A percentile compares a stretch with the other conserved stretches of the same genome.
phyloP scores from a whole-genome alignment of 2,888 invertebrate genomes.

The Deilephila elpenor region DNA sequence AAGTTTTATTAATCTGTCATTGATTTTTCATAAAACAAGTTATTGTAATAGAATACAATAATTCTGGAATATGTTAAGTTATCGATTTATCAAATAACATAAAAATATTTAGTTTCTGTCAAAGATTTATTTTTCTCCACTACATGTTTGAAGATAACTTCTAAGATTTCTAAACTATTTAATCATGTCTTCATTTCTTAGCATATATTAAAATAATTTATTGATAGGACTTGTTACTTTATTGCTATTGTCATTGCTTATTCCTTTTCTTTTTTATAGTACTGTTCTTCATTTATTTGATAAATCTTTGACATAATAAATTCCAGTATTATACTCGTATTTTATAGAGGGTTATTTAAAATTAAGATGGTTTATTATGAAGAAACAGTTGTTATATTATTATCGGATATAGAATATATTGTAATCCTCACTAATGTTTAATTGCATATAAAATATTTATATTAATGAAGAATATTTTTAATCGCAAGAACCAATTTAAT shows the following conservation, averaged over 20 bases:
- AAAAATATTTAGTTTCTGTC: too few species aligned
- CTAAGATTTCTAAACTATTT: too few species aligned
- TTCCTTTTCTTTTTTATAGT: too few species aligned
- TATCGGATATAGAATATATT: not conserved
- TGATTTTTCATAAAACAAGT: not conserved
- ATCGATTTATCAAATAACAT: not conserved
- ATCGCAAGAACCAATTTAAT: constrained; percentile 2
- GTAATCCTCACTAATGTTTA: not conserved
- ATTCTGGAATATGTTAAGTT: not conserved
- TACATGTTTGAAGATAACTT: too few species aligned
- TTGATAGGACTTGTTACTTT: not conserved
- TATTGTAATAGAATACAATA: not conserved
- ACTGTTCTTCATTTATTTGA: too few species aligned
- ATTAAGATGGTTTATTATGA: not conserved
- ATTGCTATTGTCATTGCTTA: too few species aligned
- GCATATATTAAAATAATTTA: not conserved
- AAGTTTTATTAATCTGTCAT: not conserved
- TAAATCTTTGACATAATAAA: not conserved
- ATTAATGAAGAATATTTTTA: not conserved
- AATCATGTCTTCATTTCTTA: not conserved
- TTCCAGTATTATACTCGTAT: not conserved
- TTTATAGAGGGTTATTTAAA: constrained; percentile 11
- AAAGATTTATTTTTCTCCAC: too few species aligned
- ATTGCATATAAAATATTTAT: not conserved
- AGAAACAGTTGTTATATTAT: constrained; percentile 1